phyloP scores from a whole-genome alignment of 1,140 invertebrate species.

The Pseudomyrmex flavicornis region DNA sequence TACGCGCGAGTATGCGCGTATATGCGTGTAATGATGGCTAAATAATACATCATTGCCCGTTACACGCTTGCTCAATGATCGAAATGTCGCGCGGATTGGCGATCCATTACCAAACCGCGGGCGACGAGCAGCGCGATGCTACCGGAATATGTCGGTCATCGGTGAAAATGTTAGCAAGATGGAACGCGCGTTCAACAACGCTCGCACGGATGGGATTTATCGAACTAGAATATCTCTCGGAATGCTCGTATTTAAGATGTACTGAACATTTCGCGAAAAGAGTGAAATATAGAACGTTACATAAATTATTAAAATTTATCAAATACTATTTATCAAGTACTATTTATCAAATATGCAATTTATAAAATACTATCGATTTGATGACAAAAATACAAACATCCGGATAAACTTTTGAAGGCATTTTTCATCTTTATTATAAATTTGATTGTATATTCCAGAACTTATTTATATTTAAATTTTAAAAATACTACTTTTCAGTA shows the following conservation, averaged over 20 bases:
- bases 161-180: slow-evolving; percentile 58
- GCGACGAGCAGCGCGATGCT: slow-evolving; percentile 50
- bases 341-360: too few relatives aligned
- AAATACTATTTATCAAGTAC: too few relatives aligned
- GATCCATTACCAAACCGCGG: slow-evolving; percentile 61
- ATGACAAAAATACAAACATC: too few relatives aligned
- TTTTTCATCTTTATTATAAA: too few relatives aligned
- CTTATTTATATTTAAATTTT: too few relatives aligned
- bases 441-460: too few relatives aligned
- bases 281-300: too few relatives aligned
- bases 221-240: not conserved
- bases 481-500: too few relatives aligned
- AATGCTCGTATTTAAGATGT: not conserved
- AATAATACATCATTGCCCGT: slow-evolving; percentile 51
- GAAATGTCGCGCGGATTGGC: slow-evolving; percentile 54
- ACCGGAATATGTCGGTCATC: slow-evolving; percentile 49
- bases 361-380: not conserved
- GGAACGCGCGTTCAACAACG: slow-evolving; percentile 41
- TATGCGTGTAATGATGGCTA: slow-evolving; percentile 47
- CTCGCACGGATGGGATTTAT: not conserved
- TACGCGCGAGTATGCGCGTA: too few relatives aligned
- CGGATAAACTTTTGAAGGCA: too few relatives aligned
- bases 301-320: too few relatives aligned
- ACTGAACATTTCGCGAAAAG: not conserved
- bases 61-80: slow-evolving; percentile 58